Percentiles rank a stretch among this genome's conserved stretches.
These are phyloP conservation scores for Brachyalestes nurse DNA, from an alignment of 2,797 vertebrate genomes.

Conservation along the genomic window DNA sequence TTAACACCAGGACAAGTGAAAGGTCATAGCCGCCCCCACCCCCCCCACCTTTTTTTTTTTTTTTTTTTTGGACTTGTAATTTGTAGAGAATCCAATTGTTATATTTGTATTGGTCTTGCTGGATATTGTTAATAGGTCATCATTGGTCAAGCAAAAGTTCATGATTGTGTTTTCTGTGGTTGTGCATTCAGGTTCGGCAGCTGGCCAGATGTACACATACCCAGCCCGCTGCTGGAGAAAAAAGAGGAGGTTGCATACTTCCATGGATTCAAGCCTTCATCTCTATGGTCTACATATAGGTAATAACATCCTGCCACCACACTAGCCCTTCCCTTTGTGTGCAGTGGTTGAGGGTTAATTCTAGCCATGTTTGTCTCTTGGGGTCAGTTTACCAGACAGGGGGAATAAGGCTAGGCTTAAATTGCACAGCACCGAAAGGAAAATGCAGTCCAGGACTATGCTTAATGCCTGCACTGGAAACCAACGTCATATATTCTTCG, in stretches of 20 bases:
- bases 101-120: not conserved
- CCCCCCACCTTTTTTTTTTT: not conserved
- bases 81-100: not conserved
- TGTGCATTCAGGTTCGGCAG: constrained; percentile 73
- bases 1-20: too few species aligned
- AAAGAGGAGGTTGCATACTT: constrained; percentile 91
- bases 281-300: constrained; percentile 93
- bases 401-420: too few species aligned
- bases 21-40: too few species aligned
- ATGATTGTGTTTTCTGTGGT: not conserved
- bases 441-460: too few species aligned
- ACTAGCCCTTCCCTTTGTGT: constrained; percentile 8
- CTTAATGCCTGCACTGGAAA: too few species aligned
- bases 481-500: too few species aligned
- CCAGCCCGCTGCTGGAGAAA: constrained; percentile 96
- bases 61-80: not conserved
- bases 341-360: constrained; percentile 1
- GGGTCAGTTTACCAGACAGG: too few species aligned
- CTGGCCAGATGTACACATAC: constrained; percentile 86
- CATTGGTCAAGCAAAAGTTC: not conserved
- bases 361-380: not conserved
- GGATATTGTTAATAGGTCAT: not conserved
- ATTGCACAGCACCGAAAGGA: too few species aligned
- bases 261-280: constrained; percentile 89
- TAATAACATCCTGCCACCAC: constrained; percentile 66